phyloP scores from a whole-genome alignment of 1,140 invertebrate genomes.

The Magallana angulata region DNA sequence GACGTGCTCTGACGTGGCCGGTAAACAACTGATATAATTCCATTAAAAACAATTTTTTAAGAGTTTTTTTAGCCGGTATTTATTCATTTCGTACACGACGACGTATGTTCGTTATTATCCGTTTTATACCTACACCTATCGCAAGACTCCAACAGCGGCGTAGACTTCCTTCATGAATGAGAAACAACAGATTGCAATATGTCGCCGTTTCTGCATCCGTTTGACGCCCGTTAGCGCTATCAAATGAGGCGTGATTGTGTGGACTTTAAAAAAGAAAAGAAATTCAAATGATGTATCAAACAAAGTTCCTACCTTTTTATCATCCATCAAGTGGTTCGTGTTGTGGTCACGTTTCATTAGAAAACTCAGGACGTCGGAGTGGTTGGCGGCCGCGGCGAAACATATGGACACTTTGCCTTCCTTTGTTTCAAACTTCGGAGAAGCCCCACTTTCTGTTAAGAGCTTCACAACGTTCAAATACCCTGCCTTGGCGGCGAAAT shows the following conservation, averaged over 20 bases:
- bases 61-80: too few relatives aligned
- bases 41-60: too few relatives aligned
- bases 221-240: too few relatives aligned
- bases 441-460: constrained; percentile 96
- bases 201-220: too few relatives aligned
- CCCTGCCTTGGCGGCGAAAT: constrained; percentile 96
- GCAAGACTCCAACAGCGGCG: too few relatives aligned
- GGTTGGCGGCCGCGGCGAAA: constrained; percentile 97
- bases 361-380: constrained; percentile 96
- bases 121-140: too few relatives aligned
- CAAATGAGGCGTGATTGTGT: background rate
- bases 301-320: constrained; percentile 86
- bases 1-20: too few relatives aligned
- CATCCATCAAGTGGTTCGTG: constrained; percentile 97
- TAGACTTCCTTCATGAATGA: too few relatives aligned
- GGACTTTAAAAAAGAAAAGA: background rate
- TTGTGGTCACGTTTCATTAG: constrained; percentile 98
- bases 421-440: constrained; percentile 87
- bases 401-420: constrained; percentile 96
- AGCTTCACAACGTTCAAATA: constrained; percentile 96
- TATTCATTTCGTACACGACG: too few relatives aligned
- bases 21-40: too few relatives aligned
- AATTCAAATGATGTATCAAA: background rate
- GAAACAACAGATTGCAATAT: too few relatives aligned
- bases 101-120: too few relatives aligned